phyloP scores from a whole-genome alignment of 2,113 vertebrate species.

The Hiodon alosoides region DNA sequence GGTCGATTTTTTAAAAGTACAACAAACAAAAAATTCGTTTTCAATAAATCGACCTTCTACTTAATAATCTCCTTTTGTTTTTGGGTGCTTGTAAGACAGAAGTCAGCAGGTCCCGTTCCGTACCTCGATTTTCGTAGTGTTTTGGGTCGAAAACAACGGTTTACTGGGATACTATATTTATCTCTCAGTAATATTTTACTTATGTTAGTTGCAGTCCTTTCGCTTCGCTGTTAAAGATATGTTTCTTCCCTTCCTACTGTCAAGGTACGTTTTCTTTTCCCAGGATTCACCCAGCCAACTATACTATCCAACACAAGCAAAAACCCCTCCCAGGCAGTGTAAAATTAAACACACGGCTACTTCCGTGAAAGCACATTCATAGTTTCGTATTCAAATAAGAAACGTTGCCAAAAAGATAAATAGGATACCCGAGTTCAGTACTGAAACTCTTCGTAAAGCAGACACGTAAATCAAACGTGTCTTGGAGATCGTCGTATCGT shows the following conservation, averaged over 20 bases:
- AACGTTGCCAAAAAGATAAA: too few relatives aligned
- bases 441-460: neutral
- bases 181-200: too few relatives aligned
- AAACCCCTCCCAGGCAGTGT: neutral
- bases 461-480: neutral
- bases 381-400: neutral
- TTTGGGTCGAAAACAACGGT: neutral
- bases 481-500: too few relatives aligned
- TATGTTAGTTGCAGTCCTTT: too few relatives aligned
- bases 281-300: neutral
- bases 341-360: neutral
- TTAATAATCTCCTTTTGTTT: neutral
- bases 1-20: neutral
- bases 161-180: too few relatives aligned
- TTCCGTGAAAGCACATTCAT: conserved; percentile 2
- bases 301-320: conserved; percentile 1
- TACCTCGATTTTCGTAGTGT: conserved; percentile 4
- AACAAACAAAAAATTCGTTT: neutral
- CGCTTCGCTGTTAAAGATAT: neutral
- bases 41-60: neutral
- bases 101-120: neutral
- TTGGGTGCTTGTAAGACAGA: neutral
- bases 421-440: neutral
- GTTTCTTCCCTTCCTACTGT: neutral
- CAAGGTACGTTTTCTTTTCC: neutral